Base-by-base conservation (phyloP, 2,888 invertebrate species). In the Scaptomyza parva region DNA sequence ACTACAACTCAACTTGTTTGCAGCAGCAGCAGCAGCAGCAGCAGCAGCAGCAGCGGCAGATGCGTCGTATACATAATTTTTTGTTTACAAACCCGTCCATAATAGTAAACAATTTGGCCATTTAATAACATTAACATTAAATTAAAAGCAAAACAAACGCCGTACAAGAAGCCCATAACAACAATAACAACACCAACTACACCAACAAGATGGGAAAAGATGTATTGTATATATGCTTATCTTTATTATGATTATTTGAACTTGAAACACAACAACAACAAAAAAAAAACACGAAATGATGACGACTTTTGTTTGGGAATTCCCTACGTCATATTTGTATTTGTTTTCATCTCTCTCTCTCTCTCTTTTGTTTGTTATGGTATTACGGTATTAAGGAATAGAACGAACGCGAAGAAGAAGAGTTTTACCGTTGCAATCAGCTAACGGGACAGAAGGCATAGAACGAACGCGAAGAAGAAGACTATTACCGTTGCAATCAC, bases 81-180 rank as follows among this genome's bases (percentile, higher is more conserved):
- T 82, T 85, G 85, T 85, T 85, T 85, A 85, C 85, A 85, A 84
- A 78, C n/a, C n/a, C 75, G 77, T 76, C 78, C 81, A 86, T 78
- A 79, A 79, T 88, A 89, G 89, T 89, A 89, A 90, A 89, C 88
- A 89, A 89, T 86, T 83, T 88, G 71, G 81, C 79, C 78, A 88
- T 89, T 89, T 89, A 89, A 88, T 88, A 90, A 89, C 82, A 89
- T 87, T 86, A 86, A 81, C 83, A 87, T 85, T 84, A 81, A 88
- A 84, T 88, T 84, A 86, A 85, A 86, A 84, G 79, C 88, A 83
- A 88, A 87, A 81, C 83, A 88, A 81, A 78, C 76, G 70, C 74
- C 71, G 76, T 78, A 73, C 73, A 71, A 75, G 78, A 75, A 77
- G 64, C 63, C 72, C 62, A 62, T 53, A 70, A 30, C 35, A 51